Evolutionary conservation across 2,888 invertebrate genomes (phyloP).

Genomic region (Harpalus rubripes): DNA sequence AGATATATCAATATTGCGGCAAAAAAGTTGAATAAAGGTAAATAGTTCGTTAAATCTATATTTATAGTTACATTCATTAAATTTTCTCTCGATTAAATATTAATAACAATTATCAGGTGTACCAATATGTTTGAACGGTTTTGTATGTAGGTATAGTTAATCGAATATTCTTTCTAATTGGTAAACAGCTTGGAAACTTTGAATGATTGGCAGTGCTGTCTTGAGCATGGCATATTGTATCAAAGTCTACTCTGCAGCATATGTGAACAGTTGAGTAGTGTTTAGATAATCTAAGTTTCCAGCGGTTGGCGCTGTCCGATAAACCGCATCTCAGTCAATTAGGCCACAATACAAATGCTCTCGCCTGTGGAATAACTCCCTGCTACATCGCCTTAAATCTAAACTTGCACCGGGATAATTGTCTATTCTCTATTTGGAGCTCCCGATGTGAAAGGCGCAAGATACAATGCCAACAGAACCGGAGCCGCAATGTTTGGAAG

Average conservation of each 20-base stretch:
- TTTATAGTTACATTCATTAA: too few species aligned
- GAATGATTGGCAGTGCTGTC: not conserved
- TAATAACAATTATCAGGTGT: too few species aligned
- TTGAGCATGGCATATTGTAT: not conserved
- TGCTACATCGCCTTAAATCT: slow-evolving; percentile 37
- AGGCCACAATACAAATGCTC: slow-evolving; percentile 40
- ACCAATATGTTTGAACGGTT: too few species aligned
- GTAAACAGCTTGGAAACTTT: not conserved
- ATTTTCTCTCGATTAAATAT: too few species aligned
- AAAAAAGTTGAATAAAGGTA: too few species aligned
- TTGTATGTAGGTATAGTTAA: too few species aligned
- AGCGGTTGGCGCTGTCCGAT: slow-evolving; percentile 12
- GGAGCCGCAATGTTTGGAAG: too few species aligned
- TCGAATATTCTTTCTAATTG: too few species aligned
- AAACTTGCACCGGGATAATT: slow-evolving; percentile 29
- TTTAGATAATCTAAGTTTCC: slow-evolving; percentile 35
- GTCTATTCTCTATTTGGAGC: slow-evolving; percentile 35
- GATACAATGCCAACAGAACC: too few species aligned
- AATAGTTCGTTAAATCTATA: too few species aligned
- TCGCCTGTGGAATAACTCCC: slow-evolving; percentile 17
- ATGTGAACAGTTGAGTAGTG: slow-evolving; percentile 20
- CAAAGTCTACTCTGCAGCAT: not conserved
- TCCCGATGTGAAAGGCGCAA: not conserved
- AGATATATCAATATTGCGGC: too few species aligned
- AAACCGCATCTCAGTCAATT: slow-evolving; percentile 38